phyloP scores from a whole-genome alignment of 1,140 invertebrate genomes.

The Drosophila kurseongensis region DNA sequence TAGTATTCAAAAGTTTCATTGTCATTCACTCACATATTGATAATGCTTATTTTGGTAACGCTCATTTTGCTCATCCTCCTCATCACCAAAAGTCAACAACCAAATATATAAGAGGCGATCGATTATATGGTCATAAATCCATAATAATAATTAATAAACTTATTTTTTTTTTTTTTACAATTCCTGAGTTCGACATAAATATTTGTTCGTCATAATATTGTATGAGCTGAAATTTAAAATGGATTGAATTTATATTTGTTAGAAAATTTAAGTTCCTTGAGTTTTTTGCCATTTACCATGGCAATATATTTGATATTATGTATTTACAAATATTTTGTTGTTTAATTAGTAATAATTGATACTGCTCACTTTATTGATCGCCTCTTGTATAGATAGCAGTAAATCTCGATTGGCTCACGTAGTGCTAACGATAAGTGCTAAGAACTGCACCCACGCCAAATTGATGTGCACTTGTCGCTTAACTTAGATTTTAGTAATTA shows the following conservation, averaged over 20 bases:
- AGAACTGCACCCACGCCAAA: slow-evolving; percentile 71
- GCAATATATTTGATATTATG: too few species aligned
- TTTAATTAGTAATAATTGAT: too few species aligned
- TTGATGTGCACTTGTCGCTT: slow-evolving; percentile 48
- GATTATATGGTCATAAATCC: background rate
- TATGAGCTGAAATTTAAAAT: too few species aligned
- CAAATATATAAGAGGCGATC: background rate
- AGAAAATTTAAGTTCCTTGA: too few species aligned
- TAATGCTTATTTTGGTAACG: slow-evolving; percentile 56
- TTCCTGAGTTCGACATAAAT: too few species aligned
- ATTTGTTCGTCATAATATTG: too few species aligned
- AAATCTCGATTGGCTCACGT: slow-evolving; percentile 62
- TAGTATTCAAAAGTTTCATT: slow-evolving; percentile 22
- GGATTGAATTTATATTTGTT: too few species aligned
- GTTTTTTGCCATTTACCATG: too few species aligned
- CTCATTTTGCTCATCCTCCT: slow-evolving; percentile 57
- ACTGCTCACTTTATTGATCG: background rate
- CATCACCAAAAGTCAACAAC: slow-evolving; percentile 41
- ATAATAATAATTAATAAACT: too few species aligned
- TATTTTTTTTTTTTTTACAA: too few species aligned
- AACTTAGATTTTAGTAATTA: background rate
- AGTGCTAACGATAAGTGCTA: slow-evolving; percentile 60
- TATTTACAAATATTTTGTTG: too few species aligned
- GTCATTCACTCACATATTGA: slow-evolving; percentile 43
- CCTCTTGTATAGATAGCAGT: slow-evolving; percentile 12